Base-by-base conservation (phyloP, 2,797 vertebrate species). In the Furcifer pardalis region DNA sequence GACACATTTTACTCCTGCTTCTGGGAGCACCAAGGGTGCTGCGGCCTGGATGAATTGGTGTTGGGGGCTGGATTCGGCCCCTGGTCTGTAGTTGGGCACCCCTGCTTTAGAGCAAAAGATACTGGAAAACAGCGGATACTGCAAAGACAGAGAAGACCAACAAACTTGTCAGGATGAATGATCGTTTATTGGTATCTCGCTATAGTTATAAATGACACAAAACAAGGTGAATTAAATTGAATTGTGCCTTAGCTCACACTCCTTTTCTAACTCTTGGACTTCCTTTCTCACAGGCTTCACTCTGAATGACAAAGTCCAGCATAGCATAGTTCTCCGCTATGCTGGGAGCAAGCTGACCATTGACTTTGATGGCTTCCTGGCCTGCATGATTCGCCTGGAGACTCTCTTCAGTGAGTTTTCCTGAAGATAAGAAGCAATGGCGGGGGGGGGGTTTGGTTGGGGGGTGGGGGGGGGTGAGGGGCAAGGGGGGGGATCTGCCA, bases 381-480 rank as follows among this genome's bases (percentile, higher is more conserved):
- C 95, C 76, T 98, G 97, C 56, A 92, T 98, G 92, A 95, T 98
- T 78, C 96, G 95, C 83, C 87, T 98, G 92, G 98, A 99, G 95
- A 96, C 94, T 86, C 95, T 98, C 63, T 98, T 98, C 94, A 97
- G 97, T 99, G 93, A 97, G 97, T 96, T 65, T 12, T 69, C 63
- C 37, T 1, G 1, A 65, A 37, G 37, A 17, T 9, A 42, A 40
- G 19, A 15, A 10, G 23, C 5, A n/a, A n/a, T n/a, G n/a, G n/a
- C n/a, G 13, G 4, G 25, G 19, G 12, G 2, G 9, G 9, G n/a
- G n/a, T n/a, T n/a, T n/a, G n/a, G n/a, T n/a, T n/a, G n/a, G n/a
- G n/a, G n/a, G n/a, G n/a, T n/a, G n/a, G n/a, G n/a, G n/a, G n/a
- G n/a, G n/a, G n/a, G n/a, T n/a, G n/a, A n/a, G n/a, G n/a, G n/a